Percentiles rank a stretch among this genome's conserved stretches.
Conservation (phyloP, 2,797 vertebrate genomes). For the Rhinoraja longicauda region DNA sequence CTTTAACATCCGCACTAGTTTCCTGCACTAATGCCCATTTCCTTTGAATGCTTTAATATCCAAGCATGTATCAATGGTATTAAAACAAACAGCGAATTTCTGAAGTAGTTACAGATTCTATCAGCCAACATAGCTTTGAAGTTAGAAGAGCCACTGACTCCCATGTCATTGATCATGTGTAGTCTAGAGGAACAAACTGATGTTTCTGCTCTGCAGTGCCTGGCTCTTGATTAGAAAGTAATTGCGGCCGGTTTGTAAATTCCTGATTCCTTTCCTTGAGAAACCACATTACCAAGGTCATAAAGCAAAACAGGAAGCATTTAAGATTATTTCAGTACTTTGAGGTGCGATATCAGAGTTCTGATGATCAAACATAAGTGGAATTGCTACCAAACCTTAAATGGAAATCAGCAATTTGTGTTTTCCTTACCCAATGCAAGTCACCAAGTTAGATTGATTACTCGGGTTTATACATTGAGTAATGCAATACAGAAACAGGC, state of each 20-base stretch:
- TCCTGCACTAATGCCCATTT: too few species aligned
- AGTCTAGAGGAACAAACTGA: not conserved
- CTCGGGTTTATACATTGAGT: too few species aligned
- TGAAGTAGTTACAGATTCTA: too few species aligned
- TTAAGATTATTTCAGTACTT: not conserved
- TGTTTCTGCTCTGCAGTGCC: not conserved
- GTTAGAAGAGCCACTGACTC: not conserved
- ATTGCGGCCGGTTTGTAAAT: not conserved
- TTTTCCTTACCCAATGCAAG: too few species aligned
- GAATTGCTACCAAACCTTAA: not conserved
- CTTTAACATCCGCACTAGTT: too few species aligned
- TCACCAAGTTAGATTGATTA: too few species aligned
- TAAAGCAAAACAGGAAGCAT: not conserved
- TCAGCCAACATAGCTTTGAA: too few species aligned
- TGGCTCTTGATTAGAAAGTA: not conserved
- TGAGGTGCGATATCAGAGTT: not conserved
- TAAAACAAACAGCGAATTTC: too few species aligned
- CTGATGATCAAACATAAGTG: not conserved
- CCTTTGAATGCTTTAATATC: too few species aligned
- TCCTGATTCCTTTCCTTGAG: not conserved
- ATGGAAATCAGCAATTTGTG: not conserved
- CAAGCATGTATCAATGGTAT: too few species aligned
- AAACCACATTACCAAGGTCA: not conserved
- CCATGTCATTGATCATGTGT: not conserved
- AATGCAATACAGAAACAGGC: too few species aligned